A percentile compares a stretch with the other conserved stretches of the same genome.
phyloP scores from a whole-genome alignment of 2,113 vertebrate species.

The Cyanoramphus novaezelandiae region DNA sequence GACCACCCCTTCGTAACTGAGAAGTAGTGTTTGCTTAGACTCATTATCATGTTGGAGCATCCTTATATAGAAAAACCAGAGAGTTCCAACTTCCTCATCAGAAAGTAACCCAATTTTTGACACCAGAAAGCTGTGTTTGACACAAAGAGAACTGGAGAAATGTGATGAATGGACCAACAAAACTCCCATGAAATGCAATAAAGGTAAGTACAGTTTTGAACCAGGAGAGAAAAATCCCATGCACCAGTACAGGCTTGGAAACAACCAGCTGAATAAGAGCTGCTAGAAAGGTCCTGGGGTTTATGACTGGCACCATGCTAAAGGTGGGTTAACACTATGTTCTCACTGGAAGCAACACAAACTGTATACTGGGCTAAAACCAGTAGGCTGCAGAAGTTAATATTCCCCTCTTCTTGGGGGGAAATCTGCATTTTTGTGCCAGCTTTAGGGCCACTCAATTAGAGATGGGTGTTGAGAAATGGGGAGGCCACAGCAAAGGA shows the following conservation, averaged over 20 bases:
- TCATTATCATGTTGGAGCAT: neutral
- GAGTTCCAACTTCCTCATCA: neutral
- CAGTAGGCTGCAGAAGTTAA: neutral
- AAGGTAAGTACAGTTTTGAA: neutral
- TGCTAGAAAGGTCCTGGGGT: neutral
- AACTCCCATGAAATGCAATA: neutral
- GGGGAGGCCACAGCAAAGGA: neutral
- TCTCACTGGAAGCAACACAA: neutral
- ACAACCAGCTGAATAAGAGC: neutral
- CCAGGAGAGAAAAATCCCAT: neutral
- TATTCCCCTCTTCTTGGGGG: neutral
- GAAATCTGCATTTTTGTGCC: neutral
- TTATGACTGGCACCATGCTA: neutral
- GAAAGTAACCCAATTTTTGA: neutral
- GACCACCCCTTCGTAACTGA: neutral
- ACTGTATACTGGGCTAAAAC: neutral
- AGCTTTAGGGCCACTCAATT: neutral
- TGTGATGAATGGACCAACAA: neutral
- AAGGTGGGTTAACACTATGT: neutral
- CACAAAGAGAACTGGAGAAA: neutral
- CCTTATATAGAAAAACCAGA: neutral
- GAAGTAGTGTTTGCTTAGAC: neutral
- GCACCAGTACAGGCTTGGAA: neutral
- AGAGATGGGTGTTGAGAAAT: neutral
- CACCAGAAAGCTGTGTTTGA: neutral